Evolutionary conservation across 1,140 invertebrate species (phyloP).

Genomic region (Tetramorium simillimum): DNA sequence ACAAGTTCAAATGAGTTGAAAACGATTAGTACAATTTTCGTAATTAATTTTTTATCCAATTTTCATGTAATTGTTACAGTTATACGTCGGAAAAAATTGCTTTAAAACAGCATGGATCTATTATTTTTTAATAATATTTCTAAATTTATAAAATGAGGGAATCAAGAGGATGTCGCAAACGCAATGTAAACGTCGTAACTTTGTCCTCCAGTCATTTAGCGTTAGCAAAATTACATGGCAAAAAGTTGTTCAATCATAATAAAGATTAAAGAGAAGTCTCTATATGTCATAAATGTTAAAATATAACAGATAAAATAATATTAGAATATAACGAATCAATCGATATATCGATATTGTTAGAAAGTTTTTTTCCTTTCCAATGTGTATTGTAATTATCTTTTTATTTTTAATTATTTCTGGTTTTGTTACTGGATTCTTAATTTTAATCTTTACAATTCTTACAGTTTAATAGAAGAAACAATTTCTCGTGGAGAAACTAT

Average conservation of each 20-base stretch:
- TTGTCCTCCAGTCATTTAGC: background rate
- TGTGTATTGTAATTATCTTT: background rate
- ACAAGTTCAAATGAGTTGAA: background rate
- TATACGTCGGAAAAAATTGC: background rate
- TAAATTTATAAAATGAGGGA: background rate
- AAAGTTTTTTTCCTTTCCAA: background rate
- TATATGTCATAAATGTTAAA: background rate
- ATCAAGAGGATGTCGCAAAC: constrained; percentile 3
- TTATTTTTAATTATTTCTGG: background rate
- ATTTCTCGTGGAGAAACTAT: background rate
- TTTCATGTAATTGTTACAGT: background rate
- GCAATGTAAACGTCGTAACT: constrained; percentile 3
- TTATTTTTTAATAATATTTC: background rate
- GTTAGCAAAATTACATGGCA: background rate
- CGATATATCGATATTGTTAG: background rate
- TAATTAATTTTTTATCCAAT: background rate
- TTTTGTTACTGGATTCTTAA: background rate
- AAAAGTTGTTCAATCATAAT: background rate
- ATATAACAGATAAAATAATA: background rate
- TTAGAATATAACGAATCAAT: background rate
- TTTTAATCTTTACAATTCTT: background rate
- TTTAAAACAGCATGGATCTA: background rate
- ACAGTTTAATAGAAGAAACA: background rate
- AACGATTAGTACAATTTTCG: background rate
- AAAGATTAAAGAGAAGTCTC: background rate